A percentile compares a stretch with the other conserved stretches of the same genome.
These are phyloP conservation scores for Scaptomyza montana DNA, from an alignment of 1,140 invertebrate species.

Conservation along the genomic window DNA sequence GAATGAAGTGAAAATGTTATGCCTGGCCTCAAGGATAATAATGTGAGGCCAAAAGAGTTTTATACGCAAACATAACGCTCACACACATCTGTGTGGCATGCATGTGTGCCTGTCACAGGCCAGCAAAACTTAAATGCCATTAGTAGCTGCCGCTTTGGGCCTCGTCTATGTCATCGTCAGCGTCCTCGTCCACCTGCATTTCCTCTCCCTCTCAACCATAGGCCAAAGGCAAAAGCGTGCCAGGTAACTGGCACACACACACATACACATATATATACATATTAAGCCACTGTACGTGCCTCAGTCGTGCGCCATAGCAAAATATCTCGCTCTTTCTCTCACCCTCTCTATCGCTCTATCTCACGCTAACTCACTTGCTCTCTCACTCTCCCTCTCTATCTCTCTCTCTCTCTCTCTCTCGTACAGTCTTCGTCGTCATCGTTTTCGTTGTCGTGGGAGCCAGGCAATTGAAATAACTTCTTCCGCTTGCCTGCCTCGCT, in stretches of 20 bases:
- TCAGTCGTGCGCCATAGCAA: constrained; percentile 25
- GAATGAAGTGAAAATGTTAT: constrained; percentile 67
- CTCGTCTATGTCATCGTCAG: constrained; percentile 37
- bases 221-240: constrained; percentile 63
- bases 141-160: constrained; percentile 65
- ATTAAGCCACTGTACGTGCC: constrained; percentile 72
- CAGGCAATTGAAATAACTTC: constrained; percentile 81
- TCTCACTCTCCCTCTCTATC: not conserved
- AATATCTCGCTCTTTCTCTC: not conserved
- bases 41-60: constrained; percentile 59
- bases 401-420: constrained; percentile 2
- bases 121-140: constrained; percentile 76
- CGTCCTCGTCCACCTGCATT: not conserved
- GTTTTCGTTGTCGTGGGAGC: constrained; percentile 33
- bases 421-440: constrained; percentile 4
- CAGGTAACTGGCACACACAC: constrained; percentile 67
- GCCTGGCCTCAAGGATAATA: constrained; percentile 56
- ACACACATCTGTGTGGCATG: constrained; percentile 18
- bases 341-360: constrained; percentile 1
- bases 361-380: not conserved
- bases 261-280: constrained; percentile 9
- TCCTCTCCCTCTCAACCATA: constrained; percentile 2
- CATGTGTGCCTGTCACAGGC: constrained; percentile 33
- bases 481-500: constrained; percentile 77
- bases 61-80: constrained; percentile 31